Base-by-base conservation (phyloP, 2,888 invertebrate genomes). In the Drosophila subsilvestris region DNA sequence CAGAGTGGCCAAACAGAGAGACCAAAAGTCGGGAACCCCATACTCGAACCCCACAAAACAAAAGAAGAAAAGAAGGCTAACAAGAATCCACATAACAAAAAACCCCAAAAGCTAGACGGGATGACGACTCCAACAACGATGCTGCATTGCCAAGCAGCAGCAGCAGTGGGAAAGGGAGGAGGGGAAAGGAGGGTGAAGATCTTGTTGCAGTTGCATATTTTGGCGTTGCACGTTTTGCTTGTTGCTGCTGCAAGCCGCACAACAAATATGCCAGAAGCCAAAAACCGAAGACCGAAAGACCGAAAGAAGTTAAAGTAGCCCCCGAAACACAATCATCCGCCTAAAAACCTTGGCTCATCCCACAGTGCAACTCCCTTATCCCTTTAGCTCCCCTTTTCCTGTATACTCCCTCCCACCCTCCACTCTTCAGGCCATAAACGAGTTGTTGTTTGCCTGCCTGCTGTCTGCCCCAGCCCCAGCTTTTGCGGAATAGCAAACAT, bases 201-300 rank as follows among this genome's bases (percentile, higher is more conserved):
- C 76, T 86, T 86, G 72, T 87, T 86, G 85, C 85, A 84, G 85
- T 82, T 82, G 81, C 87, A 82, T 83, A 79, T 83, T 83, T 74
- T 87, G 78, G 86, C 72, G 66, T 55, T 81, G 86, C 81, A 87
- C 87, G 87, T 87, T 87, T 82, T 85, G 85, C 81, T 86, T 84
- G 81, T 87, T 83, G 83, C 63, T 65, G 63, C 49, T 66, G 57
- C 44, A 53, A 22, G 51, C 59, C 70, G 83, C 69, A 76, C 85
- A 81, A 81, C 85, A 86, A 86, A 86, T 82, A 87, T 84, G 85
- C 87, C 82, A 82, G 57, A 56, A 73, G 65, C 75, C 70, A 75
- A 71, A 67, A 56, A 50, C 66, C 37, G 37, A 37, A 37, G 14
- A 37, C 32, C 32, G 3, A 32, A 1, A 12, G 32, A 32, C 32